These are phyloP conservation scores for Drosophila tropicalis DNA, from an alignment of 1,140 invertebrate species.

Conservation along the genomic window DNA sequence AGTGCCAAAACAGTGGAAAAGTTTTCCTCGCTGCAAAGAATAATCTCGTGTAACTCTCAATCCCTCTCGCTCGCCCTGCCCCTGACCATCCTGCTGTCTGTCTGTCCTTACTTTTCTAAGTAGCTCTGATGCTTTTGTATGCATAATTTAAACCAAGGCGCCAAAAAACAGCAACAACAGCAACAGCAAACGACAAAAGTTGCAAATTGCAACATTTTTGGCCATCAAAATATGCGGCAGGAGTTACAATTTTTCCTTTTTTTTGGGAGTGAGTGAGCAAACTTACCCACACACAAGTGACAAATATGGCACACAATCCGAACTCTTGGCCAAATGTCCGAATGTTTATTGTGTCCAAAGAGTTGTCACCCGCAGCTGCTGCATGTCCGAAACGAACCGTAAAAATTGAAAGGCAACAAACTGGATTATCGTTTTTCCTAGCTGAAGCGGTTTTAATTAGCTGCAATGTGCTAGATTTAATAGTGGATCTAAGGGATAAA, in stretches of 20 bases:
- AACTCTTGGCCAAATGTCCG: constrained; percentile 1
- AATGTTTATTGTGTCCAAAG: constrained; percentile 1
- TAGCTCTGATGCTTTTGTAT: constrained; percentile 65
- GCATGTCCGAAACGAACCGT: neutral
- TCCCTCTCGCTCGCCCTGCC: neutral
- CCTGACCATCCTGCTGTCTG: neutral
- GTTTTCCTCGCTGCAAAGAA: constrained; percentile 35
- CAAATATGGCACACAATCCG: constrained; percentile 3
- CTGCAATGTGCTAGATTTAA: no score
- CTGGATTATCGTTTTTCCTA: neutral
- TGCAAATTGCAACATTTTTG: constrained; percentile 69
- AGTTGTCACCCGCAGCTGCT: neutral
- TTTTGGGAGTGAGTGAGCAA: neutral
- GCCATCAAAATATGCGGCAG: constrained; percentile 12
- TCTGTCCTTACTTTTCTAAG: constrained; percentile 36
- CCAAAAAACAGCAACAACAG: constrained; percentile 38
- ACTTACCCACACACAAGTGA: neutral
- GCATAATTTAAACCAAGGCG: constrained; percentile 65
- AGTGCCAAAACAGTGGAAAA: constrained; percentile 56
- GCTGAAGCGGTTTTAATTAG: neutral
- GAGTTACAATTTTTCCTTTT: neutral
- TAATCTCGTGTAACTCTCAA: constrained; percentile 6
- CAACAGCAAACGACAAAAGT: constrained; percentile 33
- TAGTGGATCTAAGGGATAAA: no score
- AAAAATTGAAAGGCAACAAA: neutral